Base-by-base conservation (phyloP, 2,888 invertebrate species). In the Drosophila recens region DNA sequence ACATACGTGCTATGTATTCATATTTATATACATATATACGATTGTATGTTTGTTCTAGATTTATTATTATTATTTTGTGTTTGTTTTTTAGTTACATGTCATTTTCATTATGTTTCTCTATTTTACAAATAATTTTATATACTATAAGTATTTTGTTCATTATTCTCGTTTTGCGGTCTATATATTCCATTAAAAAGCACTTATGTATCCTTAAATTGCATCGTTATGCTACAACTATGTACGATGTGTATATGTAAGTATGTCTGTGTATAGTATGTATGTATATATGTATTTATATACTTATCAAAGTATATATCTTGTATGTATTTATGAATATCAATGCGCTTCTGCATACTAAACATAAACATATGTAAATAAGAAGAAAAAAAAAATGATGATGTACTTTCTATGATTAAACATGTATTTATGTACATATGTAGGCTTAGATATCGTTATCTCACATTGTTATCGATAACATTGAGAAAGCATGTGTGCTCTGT, bases 151-250 rank as follows among this genome's bases (percentile, higher is more conserved):
- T 51, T 65, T 61, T 76, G 63, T 80, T 70, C 51, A 71, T 58
- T 78, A 53, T 72, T 77, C 49, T 75, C 65, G 11, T 30, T 82
- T 82, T 80, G 82, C 86, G 67, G 82, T 79, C 86, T 87, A 82
- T 84, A 82, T 87, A 87, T 82, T 82, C 63, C 79, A 67, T 82
- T 87, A 84, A 84, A 84, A 84, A 84, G 84, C 84, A 84, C 84
- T 84, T 84, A 84, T 87, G 87, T 87, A 84, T 79, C 51, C 72
- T 78, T 78, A 78, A 71, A 36, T 65, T 51, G 36, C 45, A 71
- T 59, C 30, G 38, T 62, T 67, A 79, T 74, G 23, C 67, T 72
- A 62, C 34, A 53, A 23, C 67, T 75, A 72, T 51, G 48, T 23
- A 23, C 23, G 23, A 53, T 56, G 57, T 66, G n/a, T 72, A 51